Conservation (phyloP, 2,888 invertebrate genomes). For the Halictus quadricinctus region DNA sequence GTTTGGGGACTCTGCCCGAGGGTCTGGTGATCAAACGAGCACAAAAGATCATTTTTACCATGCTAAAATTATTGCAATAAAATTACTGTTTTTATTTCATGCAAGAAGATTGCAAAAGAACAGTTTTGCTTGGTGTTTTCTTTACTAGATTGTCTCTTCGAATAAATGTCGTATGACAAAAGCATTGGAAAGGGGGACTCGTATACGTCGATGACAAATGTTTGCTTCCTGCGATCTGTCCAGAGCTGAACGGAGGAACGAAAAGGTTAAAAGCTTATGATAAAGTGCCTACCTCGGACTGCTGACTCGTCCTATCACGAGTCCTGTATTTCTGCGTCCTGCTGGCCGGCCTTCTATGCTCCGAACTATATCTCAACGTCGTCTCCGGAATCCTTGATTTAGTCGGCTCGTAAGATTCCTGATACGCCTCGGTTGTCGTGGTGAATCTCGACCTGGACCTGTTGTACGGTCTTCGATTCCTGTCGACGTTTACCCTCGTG, state of each 20-base stretch:
- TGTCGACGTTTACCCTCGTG: slow-evolving; percentile 68
- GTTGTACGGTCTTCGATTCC: slow-evolving; percentile 75
- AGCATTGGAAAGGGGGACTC: neutral
- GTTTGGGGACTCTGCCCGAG: slow-evolving; percentile 59
- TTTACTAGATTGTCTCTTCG: neutral
- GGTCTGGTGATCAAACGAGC: no score
- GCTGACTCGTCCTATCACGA: slow-evolving; percentile 61
- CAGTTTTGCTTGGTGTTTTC: neutral
- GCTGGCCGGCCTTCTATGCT: slow-evolving; percentile 64
- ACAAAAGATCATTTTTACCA: no score
- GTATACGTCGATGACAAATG: neutral
- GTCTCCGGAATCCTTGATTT: slow-evolving; percentile 73
- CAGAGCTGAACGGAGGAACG: neutral
- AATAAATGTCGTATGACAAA: neutral
- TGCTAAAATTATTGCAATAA: neutral
- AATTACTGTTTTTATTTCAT: neutral
- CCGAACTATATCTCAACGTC: slow-evolving; percentile 69
- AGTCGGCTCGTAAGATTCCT: slow-evolving; percentile 77
- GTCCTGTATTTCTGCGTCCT: slow-evolving; percentile 67
- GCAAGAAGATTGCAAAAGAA: neutral
- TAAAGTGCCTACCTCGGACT: slow-evolving; percentile 59
- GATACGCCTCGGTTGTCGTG: slow-evolving; percentile 78
- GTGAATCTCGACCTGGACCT: slow-evolving; percentile 75
- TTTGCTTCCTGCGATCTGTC: neutral
- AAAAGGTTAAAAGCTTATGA: neutral